These are phyloP conservation scores for Actinia tenebrosa DNA, from an alignment of 64 coral and sea anemone genomes.

Conservation along the genomic window DNA sequence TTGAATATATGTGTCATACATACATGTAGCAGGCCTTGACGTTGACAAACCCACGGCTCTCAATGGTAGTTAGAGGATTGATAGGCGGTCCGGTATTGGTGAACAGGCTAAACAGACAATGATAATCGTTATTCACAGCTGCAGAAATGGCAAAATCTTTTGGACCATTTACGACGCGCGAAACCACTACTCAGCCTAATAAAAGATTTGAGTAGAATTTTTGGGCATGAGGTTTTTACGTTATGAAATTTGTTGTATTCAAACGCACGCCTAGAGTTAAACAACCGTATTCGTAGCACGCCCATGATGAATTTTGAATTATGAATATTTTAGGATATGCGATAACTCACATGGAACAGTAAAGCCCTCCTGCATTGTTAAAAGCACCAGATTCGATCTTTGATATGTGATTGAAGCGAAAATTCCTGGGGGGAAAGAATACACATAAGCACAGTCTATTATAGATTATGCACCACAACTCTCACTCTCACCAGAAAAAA, in stretches of 20 bases:
- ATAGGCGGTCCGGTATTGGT: neutral
- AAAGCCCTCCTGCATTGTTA: neutral
- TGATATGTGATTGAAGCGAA: slow-evolving; percentile 26
- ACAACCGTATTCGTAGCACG: no score
- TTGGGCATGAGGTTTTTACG: no score
- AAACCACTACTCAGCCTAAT: neutral
- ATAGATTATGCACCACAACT: no score
- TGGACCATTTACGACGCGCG: no score
- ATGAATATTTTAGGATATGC: neutral
- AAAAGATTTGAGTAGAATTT: neutral
- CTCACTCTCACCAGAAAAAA: no score
- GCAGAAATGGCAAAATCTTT: no score
- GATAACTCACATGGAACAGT: slow-evolving; percentile 42
- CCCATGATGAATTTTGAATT: no score
- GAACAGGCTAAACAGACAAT: slow-evolving; percentile 1
- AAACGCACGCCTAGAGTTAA: no score
- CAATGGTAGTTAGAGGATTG: slow-evolving; percentile 42
- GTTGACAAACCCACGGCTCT: slow-evolving; percentile 30
- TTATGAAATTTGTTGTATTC: no score
- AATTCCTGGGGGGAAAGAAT: slow-evolving; percentile 19
- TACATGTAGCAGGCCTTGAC: slow-evolving; percentile 42
- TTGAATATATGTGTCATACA: neutral
- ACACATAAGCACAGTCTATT: neutral
- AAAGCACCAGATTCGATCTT: slow-evolving; percentile 53
- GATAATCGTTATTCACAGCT: neutral